These are phyloP conservation scores for Martes martes DNA, from an alignment of 2,113 vertebrate species.

Conservation along the genomic window DNA sequence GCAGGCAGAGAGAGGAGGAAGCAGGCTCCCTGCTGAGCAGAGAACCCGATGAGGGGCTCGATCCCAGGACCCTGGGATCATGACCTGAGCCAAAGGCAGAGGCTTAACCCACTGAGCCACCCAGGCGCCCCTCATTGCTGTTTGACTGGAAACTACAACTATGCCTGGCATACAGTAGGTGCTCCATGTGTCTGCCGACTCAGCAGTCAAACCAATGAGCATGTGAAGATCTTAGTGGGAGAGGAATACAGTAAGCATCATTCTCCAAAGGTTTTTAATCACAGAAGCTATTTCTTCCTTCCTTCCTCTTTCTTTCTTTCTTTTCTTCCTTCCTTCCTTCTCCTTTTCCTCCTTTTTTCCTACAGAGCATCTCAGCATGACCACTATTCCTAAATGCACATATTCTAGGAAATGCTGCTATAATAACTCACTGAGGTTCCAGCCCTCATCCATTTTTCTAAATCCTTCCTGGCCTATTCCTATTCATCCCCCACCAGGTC, in stretches of 20 bases:
- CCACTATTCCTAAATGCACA: background rate
- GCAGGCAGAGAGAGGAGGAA: too few relatives aligned
- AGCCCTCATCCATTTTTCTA: conserved; percentile 12
- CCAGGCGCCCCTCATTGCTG: background rate
- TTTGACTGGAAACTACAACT: background rate
- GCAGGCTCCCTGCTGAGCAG: too few relatives aligned
- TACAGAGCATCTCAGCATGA: conserved; percentile 36
- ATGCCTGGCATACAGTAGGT: background rate
- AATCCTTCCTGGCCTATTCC: conserved; percentile 1
- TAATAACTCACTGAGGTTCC: background rate
- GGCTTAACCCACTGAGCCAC: too few relatives aligned
- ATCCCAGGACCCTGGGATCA: too few relatives aligned
- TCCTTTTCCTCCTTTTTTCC: background rate
- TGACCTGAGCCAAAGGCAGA: too few relatives aligned
- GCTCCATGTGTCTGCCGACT: background rate
- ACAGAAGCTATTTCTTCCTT: conserved; percentile 1
- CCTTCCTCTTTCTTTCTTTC: background rate
- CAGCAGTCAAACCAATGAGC: background rate
- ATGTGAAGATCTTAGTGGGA: background rate
- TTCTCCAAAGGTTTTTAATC: background rate
- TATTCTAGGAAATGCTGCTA: conserved; percentile 49
- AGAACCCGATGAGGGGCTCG: accelerated
- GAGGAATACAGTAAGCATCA: background rate
- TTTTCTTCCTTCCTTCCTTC: background rate
- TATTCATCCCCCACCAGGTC: conserved; percentile 26